Percentiles rank a stretch among this genome's conserved stretches.
Evolutionary conservation across 2,888 invertebrate genomes (phyloP).

Genomic region (Formica aserva): DNA sequence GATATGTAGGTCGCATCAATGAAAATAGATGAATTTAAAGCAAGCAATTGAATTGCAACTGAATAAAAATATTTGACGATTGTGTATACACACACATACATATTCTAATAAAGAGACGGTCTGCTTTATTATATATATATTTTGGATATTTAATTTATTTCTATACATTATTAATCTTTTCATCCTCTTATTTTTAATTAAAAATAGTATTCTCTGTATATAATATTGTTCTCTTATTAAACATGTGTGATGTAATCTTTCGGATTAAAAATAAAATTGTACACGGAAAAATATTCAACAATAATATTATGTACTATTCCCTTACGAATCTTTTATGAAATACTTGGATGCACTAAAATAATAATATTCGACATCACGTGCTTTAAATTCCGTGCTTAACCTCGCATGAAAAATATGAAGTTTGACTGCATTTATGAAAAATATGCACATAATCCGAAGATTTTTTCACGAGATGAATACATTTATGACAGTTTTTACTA

Average conservation of each 20-base stretch:
- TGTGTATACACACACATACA: background rate
- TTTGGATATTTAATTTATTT: slow-evolving; percentile 18
- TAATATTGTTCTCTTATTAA: background rate
- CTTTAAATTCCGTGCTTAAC: background rate
- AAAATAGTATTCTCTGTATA: background rate
- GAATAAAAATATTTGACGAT: slow-evolving; percentile 4
- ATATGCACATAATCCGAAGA: background rate
- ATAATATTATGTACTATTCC: background rate
- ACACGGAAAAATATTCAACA: background rate
- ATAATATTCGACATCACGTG: background rate
- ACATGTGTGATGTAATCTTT: background rate
- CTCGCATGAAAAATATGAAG: background rate
- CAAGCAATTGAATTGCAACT: slow-evolving; percentile 30
- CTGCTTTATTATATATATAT: slow-evolving; percentile 1
- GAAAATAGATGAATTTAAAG: slow-evolving; percentile 43
- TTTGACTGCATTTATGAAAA: background rate
- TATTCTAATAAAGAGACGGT: background rate
- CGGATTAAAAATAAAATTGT: slow-evolving; percentile 1
- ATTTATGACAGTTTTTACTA: background rate
- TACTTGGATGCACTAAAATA: background rate
- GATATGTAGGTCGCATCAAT: slow-evolving; percentile 44
- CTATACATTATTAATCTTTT: background rate
- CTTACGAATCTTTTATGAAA: slow-evolving; percentile 15
- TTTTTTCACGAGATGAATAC: background rate
- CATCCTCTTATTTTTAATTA: background rate